Percentiles rank a stretch among this genome's conserved stretches.
These are phyloP conservation scores for Cichlasoma orientale DNA, from an alignment of 2,797 vertebrate species.

Conservation along the genomic window DNA sequence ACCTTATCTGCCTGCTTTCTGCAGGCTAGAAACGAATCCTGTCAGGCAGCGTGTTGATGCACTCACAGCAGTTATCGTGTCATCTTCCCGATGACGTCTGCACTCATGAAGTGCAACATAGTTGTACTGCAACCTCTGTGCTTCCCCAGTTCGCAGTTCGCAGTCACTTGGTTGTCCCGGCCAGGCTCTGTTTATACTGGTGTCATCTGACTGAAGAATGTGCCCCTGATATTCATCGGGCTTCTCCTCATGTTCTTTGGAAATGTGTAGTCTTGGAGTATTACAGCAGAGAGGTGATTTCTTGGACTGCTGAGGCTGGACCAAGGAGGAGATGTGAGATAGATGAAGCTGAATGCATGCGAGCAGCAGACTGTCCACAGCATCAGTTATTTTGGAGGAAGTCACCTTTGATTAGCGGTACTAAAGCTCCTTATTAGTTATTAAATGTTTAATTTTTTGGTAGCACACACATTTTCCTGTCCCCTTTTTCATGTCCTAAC, in stretches of 20 bases:
- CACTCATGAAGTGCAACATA: not conserved
- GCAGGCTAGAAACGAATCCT: not conserved
- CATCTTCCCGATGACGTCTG: no score
- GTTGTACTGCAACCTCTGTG: not conserved
- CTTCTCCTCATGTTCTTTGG: not conserved
- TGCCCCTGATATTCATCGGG: not conserved
- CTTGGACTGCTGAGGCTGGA: accelerated
- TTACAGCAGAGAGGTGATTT: not conserved
- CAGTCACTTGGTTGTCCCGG: not conserved
- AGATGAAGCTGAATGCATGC: not conserved
- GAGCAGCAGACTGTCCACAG: not conserved
- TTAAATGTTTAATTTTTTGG: not conserved
- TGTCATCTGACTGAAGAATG: not conserved
- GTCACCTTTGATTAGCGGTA: not conserved
- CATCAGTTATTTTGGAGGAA: not conserved
- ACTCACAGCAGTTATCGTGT: not conserved
- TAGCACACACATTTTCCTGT: not conserved
- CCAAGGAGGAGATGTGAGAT: no score
- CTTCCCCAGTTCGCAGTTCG: not conserved
- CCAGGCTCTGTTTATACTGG: accelerated
- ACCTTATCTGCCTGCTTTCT: not conserved
- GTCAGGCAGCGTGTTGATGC: not conserved
- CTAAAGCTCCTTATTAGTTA: not conserved
- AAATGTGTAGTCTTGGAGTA: not conserved
- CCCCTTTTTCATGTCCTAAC: not conserved